Evolutionary conservation across 1,140 invertebrate genomes (phyloP), one percentile per base, ranked within the genome.

Genomic region (Cyphomyrmex costatus): DNA sequence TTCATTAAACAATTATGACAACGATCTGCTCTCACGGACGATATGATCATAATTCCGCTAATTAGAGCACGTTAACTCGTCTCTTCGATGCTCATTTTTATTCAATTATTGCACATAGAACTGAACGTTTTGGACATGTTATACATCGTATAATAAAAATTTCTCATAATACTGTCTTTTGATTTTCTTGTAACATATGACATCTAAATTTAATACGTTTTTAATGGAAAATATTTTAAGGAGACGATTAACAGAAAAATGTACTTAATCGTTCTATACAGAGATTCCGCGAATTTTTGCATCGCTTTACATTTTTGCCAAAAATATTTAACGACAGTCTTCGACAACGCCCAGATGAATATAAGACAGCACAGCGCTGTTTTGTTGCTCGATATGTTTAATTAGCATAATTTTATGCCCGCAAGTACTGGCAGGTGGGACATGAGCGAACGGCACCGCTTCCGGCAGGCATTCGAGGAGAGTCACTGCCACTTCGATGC

Each of bases 381-480:
- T 83, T 83, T 83, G 68, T 83, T 83, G 53, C 53, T 83, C 79
- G 36, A 83, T 83, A 83, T 74, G 27, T 83, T 83, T 83, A 83
- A 83, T 83, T 83, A 83, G 79, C 79, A 83, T 83, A 83, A 83
- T 83, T 83, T 83, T 53, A 74, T 83, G 68, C 79, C 24, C 68
- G 68, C 68, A 53, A 74, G 79, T 73, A 58, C 49, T 80, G 79
- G 79, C 79, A 83, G 79, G 79, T 83, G 79, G 68, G 53, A 83
- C 79, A 60, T 36, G 53, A 73, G 66, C 36, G 51, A 14, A 70
- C 65, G 36, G 61, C 24, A 16, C 19, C n/a, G 68, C 27, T 83
- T 83, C 79, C 68, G 79, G 66, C 79, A 74, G 53, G 27, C 53
- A 60, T 74, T 60, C 53, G 68, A 46, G n/a, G 33, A 80, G 5